Conservation (phyloP, 2,797 vertebrate genomes). For the Danio jaintianensis region DNA sequence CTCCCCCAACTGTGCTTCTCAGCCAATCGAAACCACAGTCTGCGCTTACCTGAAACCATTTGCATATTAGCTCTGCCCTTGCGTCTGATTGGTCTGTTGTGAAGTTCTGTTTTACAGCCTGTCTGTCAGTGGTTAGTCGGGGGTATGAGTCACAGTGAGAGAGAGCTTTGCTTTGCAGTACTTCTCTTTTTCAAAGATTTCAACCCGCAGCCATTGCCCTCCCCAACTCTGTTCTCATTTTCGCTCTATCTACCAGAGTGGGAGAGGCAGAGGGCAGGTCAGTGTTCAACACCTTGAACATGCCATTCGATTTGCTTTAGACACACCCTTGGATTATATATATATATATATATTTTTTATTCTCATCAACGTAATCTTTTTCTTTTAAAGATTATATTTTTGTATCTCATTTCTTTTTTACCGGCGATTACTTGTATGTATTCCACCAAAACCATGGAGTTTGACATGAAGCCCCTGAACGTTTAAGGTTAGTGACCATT, state of each 20-base stretch:
- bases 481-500: constrained; percentile 80
- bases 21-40: constrained; percentile 70
- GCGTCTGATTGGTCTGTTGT: constrained; percentile 78
- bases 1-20: constrained; percentile 57
- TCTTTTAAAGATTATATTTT: constrained; percentile 46
- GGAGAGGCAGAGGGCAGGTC: constrained; percentile 64
- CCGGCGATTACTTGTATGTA: constrained; percentile 64
- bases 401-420: constrained; percentile 63
- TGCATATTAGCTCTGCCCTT: constrained; percentile 71
- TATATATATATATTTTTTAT: constrained; percentile 59
- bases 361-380: constrained; percentile 47
- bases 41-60: constrained; percentile 83
- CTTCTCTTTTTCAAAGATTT: constrained; percentile 80
- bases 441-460: constrained; percentile 74
- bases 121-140: constrained; percentile 76
- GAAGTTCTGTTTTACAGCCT: constrained; percentile 69
- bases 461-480: constrained; percentile 70
- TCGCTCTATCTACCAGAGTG: constrained; percentile 65
- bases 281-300: constrained; percentile 68
- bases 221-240: constrained; percentile 64
- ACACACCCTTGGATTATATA: constrained; percentile 75
- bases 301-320: constrained; percentile 60
- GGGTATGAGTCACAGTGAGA: constrained; percentile 82
- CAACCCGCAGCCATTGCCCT: constrained; percentile 75
- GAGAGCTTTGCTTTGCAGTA: constrained; percentile 80